Percentiles rank a stretch among this genome's conserved stretches.
Evolutionary conservation across 2,797 vertebrate species (phyloP).

Genomic region (Nothura maculosa): DNA sequence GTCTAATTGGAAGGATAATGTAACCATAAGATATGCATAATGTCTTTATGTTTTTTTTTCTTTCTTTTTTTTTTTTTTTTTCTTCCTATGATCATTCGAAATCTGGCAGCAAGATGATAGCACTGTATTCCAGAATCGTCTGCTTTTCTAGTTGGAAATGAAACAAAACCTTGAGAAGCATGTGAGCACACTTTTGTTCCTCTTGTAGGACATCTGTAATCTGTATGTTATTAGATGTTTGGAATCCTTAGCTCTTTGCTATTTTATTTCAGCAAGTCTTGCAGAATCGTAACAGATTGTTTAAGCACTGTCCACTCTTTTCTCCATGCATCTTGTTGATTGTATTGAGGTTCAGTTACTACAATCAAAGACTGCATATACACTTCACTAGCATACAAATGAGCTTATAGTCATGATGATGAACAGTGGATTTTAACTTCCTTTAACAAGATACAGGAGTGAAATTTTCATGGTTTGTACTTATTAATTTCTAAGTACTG

Average conservation of each 20-base stretch:
- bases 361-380: slow-evolving; percentile 2
- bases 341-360: slow-evolving; percentile 34
- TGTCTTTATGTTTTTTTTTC: neutral
- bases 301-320: slow-evolving; percentile 31
- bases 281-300: slow-evolving; percentile 59
- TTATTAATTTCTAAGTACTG: slow-evolving; percentile 48
- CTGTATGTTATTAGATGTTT: neutral
- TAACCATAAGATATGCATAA: no score
- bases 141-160: neutral
- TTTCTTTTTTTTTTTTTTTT: neutral
- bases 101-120: neutral
- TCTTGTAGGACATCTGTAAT: neutral
- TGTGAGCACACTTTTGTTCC: neutral
- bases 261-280: slow-evolving; percentile 51
- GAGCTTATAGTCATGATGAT: slow-evolving; percentile 55
- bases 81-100: neutral
- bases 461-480: slow-evolving; percentile 29
- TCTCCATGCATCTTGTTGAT: slow-evolving; percentile 62
- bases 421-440: slow-evolving; percentile 43
- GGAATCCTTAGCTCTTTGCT: neutral
- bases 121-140: neutral
- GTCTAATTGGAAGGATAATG: neutral
- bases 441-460: slow-evolving; percentile 56
- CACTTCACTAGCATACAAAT: neutral
- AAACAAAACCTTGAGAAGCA: neutral